Evolutionary conservation across 1,140 invertebrate species (phyloP), one percentile per base, ranked within the genome.

Genomic region (Halyomorpha halys): DNA sequence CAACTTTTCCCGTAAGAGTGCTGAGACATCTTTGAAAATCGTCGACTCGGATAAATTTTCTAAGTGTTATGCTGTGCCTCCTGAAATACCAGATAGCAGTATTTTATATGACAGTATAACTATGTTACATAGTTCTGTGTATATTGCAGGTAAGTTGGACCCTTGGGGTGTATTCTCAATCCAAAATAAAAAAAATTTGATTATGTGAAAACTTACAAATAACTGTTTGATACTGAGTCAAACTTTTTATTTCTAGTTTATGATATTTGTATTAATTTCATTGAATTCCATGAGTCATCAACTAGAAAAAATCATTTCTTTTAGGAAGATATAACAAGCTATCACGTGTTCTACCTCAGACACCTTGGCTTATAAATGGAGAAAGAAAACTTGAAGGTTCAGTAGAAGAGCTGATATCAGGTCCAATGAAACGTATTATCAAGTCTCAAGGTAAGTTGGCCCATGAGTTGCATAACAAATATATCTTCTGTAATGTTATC

Each of bases 341-440:
- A 71, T 91, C 87, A 18, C 80, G 95, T 60, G 79, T 83, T 66
- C 74, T 98, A 9, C 88, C 90, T 62, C 96, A 98, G 78, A 96
- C 94, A 0, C 94, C 94, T 0, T 98, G 95, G 94, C 73, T 96
- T 23, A 76, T 97, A 51, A 83, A 91, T 69, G 92, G 91, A 0
- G 81, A 83, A 67, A 81, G 86, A 64, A 85, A 87, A 68, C 83
- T 89, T 75, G 86, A 89, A 68, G 83, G 83, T 23, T 97, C 94
- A 0, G 89, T 98, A 1, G 89, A 97, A 77, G 94, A 98, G 76
- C 80, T 94, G 18, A 86, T 98, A 54, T 86, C 86, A 70, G 77
- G 80, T 59, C 74, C 74, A 19, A 73, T 90, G 51, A 72, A 76
- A 70, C 71, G 80, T 71, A 70, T 80, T 56, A 77, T 83, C 18